These are phyloP conservation scores for Palythoa grandiflora DNA, from an alignment of 92 coral and sea anemone species.

Conservation along the genomic window DNA sequence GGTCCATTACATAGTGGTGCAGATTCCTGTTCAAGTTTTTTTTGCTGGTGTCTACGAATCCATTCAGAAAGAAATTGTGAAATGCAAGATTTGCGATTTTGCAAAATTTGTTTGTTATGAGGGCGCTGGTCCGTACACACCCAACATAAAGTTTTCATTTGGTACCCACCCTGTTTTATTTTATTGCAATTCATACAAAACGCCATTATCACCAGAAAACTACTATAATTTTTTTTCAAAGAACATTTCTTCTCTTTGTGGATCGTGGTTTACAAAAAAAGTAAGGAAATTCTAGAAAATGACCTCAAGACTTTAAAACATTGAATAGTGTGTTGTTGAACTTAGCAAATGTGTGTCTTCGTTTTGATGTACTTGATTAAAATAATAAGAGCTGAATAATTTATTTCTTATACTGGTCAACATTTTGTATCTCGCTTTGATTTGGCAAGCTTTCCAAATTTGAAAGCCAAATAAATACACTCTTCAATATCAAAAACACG, in stretches of 20 bases:
- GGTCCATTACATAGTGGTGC: neutral
- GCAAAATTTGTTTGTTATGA: neutral
- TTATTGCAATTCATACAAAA: neutral
- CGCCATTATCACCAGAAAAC: neutral
- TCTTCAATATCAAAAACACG: neutral
- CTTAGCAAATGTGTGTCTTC: neutral
- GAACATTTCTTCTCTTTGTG: neutral
- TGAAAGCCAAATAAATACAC: neutral
- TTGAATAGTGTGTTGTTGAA: neutral
- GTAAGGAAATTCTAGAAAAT: neutral
- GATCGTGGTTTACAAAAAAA: neutral
- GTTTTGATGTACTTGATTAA: slow-evolving; percentile 5
- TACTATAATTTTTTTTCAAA: neutral
- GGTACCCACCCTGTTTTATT: slow-evolving; percentile 47
- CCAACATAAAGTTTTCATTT: slow-evolving; percentile 21
- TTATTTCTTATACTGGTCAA: neutral
- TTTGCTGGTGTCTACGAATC: neutral
- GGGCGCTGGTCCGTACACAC: slow-evolving; percentile 52
- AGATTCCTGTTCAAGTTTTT: neutral
- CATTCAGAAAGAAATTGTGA: slow-evolving; percentile 10
- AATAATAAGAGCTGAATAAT: slow-evolving; percentile 39
- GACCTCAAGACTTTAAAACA: slow-evolving; percentile 14
- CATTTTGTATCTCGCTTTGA: neutral
- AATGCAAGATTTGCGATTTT: neutral
- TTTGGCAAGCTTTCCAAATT: neutral